Evolutionary conservation across 2,888 invertebrate species (phyloP), one percentile per base, ranked within the genome.

Genomic region (Trisateles emortualis): DNA sequence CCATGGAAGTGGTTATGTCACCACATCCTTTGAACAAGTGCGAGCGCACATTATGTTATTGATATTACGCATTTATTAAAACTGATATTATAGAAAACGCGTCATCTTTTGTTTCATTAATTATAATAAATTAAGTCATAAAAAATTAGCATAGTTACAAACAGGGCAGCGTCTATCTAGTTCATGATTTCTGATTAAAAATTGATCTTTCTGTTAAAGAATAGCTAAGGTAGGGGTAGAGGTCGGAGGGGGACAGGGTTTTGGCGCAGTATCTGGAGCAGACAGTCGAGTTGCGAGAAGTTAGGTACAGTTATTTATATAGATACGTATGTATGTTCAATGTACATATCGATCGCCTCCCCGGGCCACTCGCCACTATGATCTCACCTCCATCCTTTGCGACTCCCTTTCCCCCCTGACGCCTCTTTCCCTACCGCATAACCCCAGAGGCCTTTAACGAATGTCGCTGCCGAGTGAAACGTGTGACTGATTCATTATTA

Each of bases 271-370:
- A 91, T 88, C 88, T 91, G 87, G 90, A 89, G 86, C 90, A 89
- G 90, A 90, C 91, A 90, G 86, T 89, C 83, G 90, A 88, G 90
- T 90, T 88, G 90, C 83, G 90, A 89, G 90, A 88, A 90, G 89
- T 89, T 88, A 88, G 90, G 90, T 87, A 88, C 87, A 82, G 87
- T 86, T 90, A 89, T 89, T 87, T 91, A 90, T 90, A 89, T 86
- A 87, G 88, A 83, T 90, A 90, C 84, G 86, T 91, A 91, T 89
- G 86, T 91, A 90, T 87, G 90, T 88, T 91, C 90, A 91, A 91
- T 91, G 91, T 92, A 92, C 92, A 91, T 92, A 92, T 92, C 90
- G 92, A 92, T 92, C 92, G 92, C 86, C 89, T 88, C 89, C 89
- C 91, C 90, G 81, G 86, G 90, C 88, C 88, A 90, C 92, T 91